These are phyloP conservation scores for Periphyllus acericola DNA, from an alignment of 2,888 invertebrate species.

Conservation along the genomic window DNA sequence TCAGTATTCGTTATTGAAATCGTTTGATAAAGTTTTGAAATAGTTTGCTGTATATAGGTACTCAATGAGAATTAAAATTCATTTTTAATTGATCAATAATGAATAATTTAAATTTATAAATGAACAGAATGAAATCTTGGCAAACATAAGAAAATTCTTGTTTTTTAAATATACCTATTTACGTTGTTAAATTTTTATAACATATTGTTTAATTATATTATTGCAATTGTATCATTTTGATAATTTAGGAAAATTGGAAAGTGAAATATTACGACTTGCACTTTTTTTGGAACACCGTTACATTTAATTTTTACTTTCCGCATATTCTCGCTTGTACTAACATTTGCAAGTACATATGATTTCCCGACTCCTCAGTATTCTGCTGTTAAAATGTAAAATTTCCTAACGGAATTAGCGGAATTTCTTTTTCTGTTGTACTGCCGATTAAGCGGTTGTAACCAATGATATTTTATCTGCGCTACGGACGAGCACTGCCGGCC, in stretches of 20 bases:
- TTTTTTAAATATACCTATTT: neutral
- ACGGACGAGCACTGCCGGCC: conserved; percentile 43
- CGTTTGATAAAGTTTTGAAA: neutral
- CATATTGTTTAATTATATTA: neutral
- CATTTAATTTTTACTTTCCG: neutral
- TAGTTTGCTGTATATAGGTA: neutral
- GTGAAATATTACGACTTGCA: neutral
- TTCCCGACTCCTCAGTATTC: neutral
- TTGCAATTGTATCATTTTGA: neutral
- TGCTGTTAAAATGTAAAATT: conserved; percentile 1
- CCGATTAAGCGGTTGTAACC: conserved; percentile 39
- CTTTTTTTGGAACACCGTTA: neutral
- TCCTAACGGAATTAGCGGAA: conserved; percentile 14
- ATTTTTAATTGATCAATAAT: neutral
- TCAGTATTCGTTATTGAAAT: neutral
- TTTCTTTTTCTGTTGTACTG: conserved; percentile 7
- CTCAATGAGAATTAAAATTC: neutral
- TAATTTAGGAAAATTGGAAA: neutral
- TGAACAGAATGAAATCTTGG: neutral
- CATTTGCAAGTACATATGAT: neutral
- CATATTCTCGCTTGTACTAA: too few relatives aligned
- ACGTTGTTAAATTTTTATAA: neutral
- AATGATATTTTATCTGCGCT: conserved; percentile 35
- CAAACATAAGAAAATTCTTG: neutral
- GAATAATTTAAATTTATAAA: neutral